These are phyloP conservation scores for Xestia ashworthii DNA, from an alignment of 2,888 invertebrate species.

Conservation along the genomic window DNA sequence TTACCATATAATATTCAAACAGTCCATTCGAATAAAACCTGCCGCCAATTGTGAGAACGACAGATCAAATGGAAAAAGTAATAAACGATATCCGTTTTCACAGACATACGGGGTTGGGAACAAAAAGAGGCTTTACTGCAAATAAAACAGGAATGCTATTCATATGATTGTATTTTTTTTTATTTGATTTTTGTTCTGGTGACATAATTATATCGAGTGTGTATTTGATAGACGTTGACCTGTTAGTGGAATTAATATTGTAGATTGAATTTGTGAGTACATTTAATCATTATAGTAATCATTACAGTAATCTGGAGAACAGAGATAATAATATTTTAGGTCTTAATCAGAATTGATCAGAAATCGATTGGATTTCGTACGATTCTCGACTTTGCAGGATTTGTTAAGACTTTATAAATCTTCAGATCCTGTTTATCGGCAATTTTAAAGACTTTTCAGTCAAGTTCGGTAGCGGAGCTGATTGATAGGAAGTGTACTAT, in stretches of 20 bases:
- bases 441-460: background rate
- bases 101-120: conserved; percentile 34
- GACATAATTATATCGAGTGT: conserved; percentile 6
- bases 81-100: conserved; percentile 56
- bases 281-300: background rate
- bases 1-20: conserved; percentile 24
- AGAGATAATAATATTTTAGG: background rate
- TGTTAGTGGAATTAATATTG: background rate
- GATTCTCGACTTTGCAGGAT: background rate
- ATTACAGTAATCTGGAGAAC: background rate
- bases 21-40: conserved; percentile 19
- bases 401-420: background rate
- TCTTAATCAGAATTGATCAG: background rate
- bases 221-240: background rate
- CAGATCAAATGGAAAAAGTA: conserved; percentile 60
- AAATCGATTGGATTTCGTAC: background rate
- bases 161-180: conserved; percentile 28
- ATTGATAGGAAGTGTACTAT: background rate
- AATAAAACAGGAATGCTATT: conserved; percentile 41
- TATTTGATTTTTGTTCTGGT: conserved; percentile 12
- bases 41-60: conserved; percentile 45
- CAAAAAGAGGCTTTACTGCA: conserved; percentile 24
- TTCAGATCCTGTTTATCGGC: background rate
- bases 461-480: background rate
- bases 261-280: background rate